These are phyloP conservation scores for Luffia ferchaultella DNA, from an alignment of 2,888 invertebrate genomes.

Conservation along the genomic window DNA sequence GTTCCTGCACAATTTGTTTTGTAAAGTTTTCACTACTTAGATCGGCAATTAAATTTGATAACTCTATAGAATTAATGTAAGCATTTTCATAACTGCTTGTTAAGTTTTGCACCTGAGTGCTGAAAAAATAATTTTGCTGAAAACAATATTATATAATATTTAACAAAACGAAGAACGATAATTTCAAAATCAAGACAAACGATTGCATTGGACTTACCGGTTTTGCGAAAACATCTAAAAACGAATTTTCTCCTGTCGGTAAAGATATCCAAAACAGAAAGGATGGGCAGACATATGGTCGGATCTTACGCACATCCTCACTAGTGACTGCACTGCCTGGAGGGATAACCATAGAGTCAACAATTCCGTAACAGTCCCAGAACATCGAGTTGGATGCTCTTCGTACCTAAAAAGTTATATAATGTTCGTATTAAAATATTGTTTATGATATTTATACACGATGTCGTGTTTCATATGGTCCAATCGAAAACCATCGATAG, in stretches of 20 bases:
- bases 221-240: conserved; percentile 47
- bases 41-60: conserved; percentile 26
- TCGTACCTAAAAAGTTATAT: conserved; percentile 29
- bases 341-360: conserved; percentile 33
- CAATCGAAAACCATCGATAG: too few relatives aligned
- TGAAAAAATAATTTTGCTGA: conserved; percentile 52
- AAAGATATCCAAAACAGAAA: conserved; percentile 53
- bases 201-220: conserved; percentile 30
- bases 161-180: neutral
- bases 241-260: conserved; percentile 47
- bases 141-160: conserved; percentile 17
- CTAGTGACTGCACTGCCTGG: conserved; percentile 31
- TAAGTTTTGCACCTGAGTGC: conserved; percentile 28
- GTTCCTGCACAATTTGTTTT: conserved; percentile 23
- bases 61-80: conserved; percentile 27
- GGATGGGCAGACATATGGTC: conserved; percentile 48
- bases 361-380: conserved; percentile 53
- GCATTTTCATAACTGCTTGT: conserved; percentile 37
- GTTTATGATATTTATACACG: too few relatives aligned
- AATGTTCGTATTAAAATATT: neutral
- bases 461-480: too few relatives aligned
- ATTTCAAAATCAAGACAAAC: neutral
- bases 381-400: conserved; percentile 39
- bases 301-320: conserved; percentile 25
- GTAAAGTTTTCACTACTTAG: conserved; percentile 26